These are phyloP conservation scores for Pipistrellus nathusii DNA, from an alignment of 2,797 vertebrate species.

Conservation along the genomic window DNA sequence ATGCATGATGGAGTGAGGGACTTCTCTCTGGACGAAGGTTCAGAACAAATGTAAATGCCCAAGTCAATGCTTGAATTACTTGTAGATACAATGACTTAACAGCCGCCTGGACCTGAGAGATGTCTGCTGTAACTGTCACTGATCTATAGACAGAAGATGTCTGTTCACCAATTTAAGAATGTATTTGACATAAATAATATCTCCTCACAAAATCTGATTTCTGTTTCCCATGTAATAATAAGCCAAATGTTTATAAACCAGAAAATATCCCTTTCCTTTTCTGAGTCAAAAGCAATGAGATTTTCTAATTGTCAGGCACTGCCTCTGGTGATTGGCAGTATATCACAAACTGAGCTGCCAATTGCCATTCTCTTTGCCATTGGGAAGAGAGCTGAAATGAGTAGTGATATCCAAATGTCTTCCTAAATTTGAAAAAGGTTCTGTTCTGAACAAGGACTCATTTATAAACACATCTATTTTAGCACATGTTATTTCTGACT, in stretches of 20 bases:
- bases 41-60: conserved; percentile 51
- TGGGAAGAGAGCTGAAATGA: conserved; percentile 57
- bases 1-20: neutral
- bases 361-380: conserved; percentile 64
- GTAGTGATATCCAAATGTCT: conserved; percentile 43
- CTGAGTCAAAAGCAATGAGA: conserved; percentile 68
- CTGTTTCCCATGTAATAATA: conserved; percentile 48
- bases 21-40: conserved; percentile 17
- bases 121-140: neutral
- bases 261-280: conserved; percentile 65
- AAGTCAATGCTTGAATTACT: neutral
- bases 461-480: neutral
- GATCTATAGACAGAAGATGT: conserved; percentile 31
- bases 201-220: conserved; percentile 48
- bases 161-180: conserved; percentile 16
- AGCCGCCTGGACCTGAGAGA: neutral
- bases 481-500: neutral
- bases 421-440: conserved; percentile 61
- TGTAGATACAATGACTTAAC: conserved; percentile 8
- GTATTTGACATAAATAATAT: neutral
- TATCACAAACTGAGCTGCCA: conserved; percentile 63
- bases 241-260: conserved; percentile 67
- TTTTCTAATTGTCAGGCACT: conserved; percentile 67
- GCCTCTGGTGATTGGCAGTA: conserved; percentile 67
- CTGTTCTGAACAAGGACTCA: neutral